Conservation (phyloP, 2,888 invertebrate species). For the Hesperia comma region DNA sequence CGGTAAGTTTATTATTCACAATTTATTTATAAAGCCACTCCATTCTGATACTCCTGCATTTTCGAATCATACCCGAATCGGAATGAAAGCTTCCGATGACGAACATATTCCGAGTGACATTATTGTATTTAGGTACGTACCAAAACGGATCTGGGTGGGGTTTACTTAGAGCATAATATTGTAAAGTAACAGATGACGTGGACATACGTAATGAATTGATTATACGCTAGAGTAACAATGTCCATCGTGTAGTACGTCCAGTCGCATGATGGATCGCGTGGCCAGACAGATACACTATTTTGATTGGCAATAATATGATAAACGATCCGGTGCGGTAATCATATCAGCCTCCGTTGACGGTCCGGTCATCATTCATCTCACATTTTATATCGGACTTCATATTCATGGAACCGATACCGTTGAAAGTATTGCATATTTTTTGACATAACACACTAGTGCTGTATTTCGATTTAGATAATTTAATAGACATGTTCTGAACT, state of each 20-base stretch:
- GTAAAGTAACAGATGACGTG: constrained; percentile 58
- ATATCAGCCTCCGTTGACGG: constrained; percentile 71
- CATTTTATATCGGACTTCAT: constrained; percentile 65
- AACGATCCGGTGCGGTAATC: constrained; percentile 77
- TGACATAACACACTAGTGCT: constrained; percentile 27
- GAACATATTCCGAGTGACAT: constrained; percentile 34
- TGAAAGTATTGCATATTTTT: constrained; percentile 29
- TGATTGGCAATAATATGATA: constrained; percentile 83
- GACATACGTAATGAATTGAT: constrained; percentile 64
- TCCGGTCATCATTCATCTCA: constrained; percentile 73
- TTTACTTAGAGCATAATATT: constrained; percentile 60
- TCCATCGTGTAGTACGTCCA: constrained; percentile 58
- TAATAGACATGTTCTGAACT: constrained; percentile 29
- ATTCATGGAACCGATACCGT: constrained; percentile 59
- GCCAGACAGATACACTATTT: constrained; percentile 83
- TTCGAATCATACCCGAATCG: constrained; percentile 51
- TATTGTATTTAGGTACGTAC: constrained; percentile 55
- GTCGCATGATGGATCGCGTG: constrained; percentile 74
- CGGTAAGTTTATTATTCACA: constrained; percentile 88
- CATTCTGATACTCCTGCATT: constrained; percentile 61
- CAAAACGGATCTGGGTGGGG: constrained; percentile 60
- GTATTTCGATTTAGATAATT: constrained; percentile 31
- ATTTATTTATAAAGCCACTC: constrained; percentile 70
- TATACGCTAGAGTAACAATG: constrained; percentile 39
- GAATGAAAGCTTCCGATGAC: constrained; percentile 40